Percentiles rank a stretch among this genome's conserved stretches.
These are phyloP conservation scores for Heterodera carotae DNA, from an alignment of 1,140 invertebrate genomes.

Conservation along the genomic window DNA sequence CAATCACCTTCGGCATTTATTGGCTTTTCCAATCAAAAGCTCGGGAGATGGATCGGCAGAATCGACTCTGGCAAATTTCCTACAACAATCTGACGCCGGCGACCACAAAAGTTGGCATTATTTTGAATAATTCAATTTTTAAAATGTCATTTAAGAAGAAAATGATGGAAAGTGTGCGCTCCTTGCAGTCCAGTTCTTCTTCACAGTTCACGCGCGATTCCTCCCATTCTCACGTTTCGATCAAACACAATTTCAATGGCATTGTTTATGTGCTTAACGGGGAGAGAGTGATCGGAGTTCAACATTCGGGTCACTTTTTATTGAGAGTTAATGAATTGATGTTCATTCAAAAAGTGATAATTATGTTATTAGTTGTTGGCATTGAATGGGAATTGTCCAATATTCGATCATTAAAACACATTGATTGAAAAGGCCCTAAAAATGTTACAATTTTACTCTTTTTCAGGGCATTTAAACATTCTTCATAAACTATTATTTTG, in stretches of 20 bases:
- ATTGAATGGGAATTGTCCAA: no score
- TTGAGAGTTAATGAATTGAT: no score
- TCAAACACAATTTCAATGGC: neutral
- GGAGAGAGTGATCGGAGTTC: neutral
- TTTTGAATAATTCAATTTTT: neutral
- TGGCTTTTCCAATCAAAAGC: neutral
- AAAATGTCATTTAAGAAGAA: neutral
- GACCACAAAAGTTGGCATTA: neutral
- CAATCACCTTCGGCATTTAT: neutral
- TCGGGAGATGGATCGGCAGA: neutral
- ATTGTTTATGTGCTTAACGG: neutral
- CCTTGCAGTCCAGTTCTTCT: neutral
- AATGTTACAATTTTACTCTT: no score
- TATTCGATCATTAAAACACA: no score
- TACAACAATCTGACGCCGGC: neutral
- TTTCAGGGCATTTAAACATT: no score
- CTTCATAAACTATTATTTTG: no score
- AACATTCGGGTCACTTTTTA: neutral
- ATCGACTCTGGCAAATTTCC: neutral
- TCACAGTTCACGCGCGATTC: neutral
- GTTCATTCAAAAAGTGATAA: no score
- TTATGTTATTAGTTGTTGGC: no score
- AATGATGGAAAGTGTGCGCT: constrained; percentile 2
- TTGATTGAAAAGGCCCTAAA: no score
- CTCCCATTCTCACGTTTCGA: neutral